A percentile compares a stretch with the other conserved stretches of the same genome.
Evolutionary conservation across 2,888 invertebrate species (phyloP).

Genomic region (Nineta flava): DNA sequence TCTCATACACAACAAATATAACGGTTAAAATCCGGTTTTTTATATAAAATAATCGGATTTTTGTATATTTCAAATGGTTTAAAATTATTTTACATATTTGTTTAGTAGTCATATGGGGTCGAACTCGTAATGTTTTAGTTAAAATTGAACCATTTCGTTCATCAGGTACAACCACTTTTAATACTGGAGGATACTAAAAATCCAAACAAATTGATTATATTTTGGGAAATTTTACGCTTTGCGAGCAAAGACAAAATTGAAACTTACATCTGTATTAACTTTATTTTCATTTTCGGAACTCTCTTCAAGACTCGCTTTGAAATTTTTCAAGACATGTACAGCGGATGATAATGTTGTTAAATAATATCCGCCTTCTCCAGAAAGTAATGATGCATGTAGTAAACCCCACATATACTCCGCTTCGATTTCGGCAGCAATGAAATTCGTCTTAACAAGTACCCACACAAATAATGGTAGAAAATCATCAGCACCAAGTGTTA

Average conservation of each 20-base stretch:
- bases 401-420: slow-evolving; percentile 94
- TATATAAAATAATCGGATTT: too few relatives aligned
- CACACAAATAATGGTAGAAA: slow-evolving; percentile 83
- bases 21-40: too few relatives aligned
- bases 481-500: slow-evolving; percentile 61
- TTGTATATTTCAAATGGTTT: too few relatives aligned
- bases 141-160: slow-evolving; percentile 85
- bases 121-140: slow-evolving; percentile 79
- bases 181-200: slow-evolving; percentile 46
- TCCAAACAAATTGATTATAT: neutral
- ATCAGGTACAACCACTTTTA: slow-evolving; percentile 86
- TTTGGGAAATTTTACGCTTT: neutral
- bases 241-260: neutral
- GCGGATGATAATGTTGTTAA: slow-evolving; percentile 87
- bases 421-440: slow-evolving; percentile 86
- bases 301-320: slow-evolving; percentile 25
- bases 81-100: slow-evolving; percentile 91
- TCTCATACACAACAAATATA: too few relatives aligned
- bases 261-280: slow-evolving; percentile 27
- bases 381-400: slow-evolving; percentile 75
- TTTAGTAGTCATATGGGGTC: slow-evolving; percentile 83
- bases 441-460: slow-evolving; percentile 76
- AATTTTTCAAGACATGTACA: slow-evolving; percentile 69
- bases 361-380: slow-evolving; percentile 90
- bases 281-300: slow-evolving; percentile 12